Evolutionary conservation across 1,140 invertebrate species (phyloP).

Genomic region (Anastrepha ludens): DNA sequence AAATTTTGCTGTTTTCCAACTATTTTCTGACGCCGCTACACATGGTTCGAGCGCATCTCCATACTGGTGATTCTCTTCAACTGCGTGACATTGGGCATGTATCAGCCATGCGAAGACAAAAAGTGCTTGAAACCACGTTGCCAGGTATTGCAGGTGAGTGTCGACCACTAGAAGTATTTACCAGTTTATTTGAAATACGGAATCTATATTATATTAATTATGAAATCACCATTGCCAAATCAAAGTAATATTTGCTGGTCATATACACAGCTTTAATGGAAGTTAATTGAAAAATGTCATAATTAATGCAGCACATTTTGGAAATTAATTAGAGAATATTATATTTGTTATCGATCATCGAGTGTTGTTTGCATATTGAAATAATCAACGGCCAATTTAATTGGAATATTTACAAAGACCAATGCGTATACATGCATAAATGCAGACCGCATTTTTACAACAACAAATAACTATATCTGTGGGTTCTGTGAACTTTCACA

Average conservation of each 20-base stretch:
- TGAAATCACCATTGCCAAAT: background rate
- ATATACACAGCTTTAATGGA: background rate
- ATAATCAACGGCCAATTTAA: conserved; percentile 46
- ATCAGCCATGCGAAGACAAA: conserved; percentile 98
- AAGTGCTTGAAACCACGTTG: conserved; percentile 93
- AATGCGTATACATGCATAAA: background rate
- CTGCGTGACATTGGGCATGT: conserved; percentile 99
- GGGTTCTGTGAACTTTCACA: background rate
- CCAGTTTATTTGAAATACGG: background rate
- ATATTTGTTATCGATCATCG: conserved; percentile 3
- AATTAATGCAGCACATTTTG: conserved; percentile 29
- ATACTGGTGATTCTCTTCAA: conserved; percentile 99
- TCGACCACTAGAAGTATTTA: background rate
- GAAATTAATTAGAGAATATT: conserved; percentile 37
- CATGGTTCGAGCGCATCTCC: conserved; percentile 99
- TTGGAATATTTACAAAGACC: conserved; percentile 41
- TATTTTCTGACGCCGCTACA: conserved; percentile 73
- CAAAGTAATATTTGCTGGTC: background rate
- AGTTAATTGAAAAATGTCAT: conserved; percentile 34
- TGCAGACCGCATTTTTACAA: background rate
- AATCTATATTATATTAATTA: background rate
- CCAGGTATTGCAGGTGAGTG: conserved; percentile 90
- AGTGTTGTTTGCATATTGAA: conserved; percentile 22
- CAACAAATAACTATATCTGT: background rate
- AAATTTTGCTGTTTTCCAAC: background rate